phyloP scores from a whole-genome alignment of 2,888 invertebrate genomes.

The Galeruca laticollis region DNA sequence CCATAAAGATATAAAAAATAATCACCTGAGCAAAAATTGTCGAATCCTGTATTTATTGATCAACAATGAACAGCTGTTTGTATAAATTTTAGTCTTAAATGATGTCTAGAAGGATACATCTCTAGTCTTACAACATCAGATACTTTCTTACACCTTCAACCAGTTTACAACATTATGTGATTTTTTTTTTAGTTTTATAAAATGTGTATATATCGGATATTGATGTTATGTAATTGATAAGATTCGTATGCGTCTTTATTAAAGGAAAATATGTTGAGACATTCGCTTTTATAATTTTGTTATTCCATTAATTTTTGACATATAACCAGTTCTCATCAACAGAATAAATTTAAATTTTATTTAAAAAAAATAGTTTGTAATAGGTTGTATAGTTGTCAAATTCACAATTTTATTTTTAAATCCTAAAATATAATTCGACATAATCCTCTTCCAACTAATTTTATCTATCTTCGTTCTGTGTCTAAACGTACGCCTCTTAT shows the following conservation, averaged over 20 bases:
- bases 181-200: slow-evolving; percentile 42
- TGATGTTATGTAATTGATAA: slow-evolving; percentile 45
- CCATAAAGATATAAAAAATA: background rate
- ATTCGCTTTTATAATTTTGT: slow-evolving; percentile 32
- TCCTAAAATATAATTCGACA: no score
- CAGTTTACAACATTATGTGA: slow-evolving; percentile 31
- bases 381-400: no score
- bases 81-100: slow-evolving; percentile 1
- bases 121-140: slow-evolving; percentile 40
- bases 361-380: no score
- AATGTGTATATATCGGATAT: slow-evolving; percentile 40
- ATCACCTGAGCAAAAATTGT: no score
- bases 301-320: slow-evolving; percentile 18
- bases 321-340: no score
- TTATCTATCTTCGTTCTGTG: no score
- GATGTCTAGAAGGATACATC: slow-evolving; percentile 18
- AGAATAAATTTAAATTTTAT: no score
- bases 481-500: no score
- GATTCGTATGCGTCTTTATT: slow-evolving; percentile 34
- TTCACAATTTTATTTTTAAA: no score
- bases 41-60: background rate
- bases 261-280: slow-evolving; percentile 34
- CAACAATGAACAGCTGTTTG: background rate
- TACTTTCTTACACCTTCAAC: slow-evolving; percentile 28
- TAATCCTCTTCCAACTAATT: no score